Evolutionary conservation across 2,797 vertebrate genomes (phyloP).

Genomic region (Astyanax mexicanus): DNA sequence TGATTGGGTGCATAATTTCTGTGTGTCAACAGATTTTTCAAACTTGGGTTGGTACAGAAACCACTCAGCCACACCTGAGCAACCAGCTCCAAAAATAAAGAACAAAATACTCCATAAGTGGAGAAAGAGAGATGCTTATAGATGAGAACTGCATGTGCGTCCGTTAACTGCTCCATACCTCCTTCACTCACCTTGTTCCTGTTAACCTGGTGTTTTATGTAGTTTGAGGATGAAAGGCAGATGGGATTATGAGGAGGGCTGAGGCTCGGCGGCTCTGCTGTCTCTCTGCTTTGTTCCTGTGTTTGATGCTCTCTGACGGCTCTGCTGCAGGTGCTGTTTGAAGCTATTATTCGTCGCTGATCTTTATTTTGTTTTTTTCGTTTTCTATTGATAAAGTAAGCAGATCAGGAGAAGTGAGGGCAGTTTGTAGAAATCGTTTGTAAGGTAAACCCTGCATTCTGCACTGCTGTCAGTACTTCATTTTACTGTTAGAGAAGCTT

Average conservation of each 20-base stretch:
- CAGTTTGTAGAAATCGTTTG: background rate
- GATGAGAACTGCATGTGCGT: background rate
- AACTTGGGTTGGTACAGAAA: too few relatives aligned
- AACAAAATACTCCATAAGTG: background rate
- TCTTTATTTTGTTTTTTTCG: background rate
- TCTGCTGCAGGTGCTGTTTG: constrained; percentile 20
- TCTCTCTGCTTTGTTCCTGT: constrained; percentile 38
- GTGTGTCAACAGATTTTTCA: too few relatives aligned
- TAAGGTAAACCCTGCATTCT: background rate
- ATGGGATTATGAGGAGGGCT: constrained; percentile 3
- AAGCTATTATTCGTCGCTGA: constrained; percentile 6
- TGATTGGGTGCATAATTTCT: too few relatives aligned
- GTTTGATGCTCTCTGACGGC: constrained; percentile 35
- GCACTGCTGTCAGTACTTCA: too few relatives aligned
- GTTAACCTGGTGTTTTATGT: constrained; percentile 15
- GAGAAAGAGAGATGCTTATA: background rate
- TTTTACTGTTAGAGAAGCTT: background rate
- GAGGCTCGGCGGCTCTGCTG: constrained; percentile 27
- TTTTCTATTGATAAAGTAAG: constrained; percentile 18
- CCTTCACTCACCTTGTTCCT: constrained; percentile 29
- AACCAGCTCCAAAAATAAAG: too few relatives aligned
- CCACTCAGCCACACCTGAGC: too few relatives aligned
- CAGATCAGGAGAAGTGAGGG: constrained; percentile 13
- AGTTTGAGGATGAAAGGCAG: constrained; percentile 36
- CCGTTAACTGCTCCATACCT: background rate